Evolutionary conservation across 2,113 vertebrate species (phyloP), one percentile per base, ranked within the genome.

Genomic region (Myotis brandtii): DNA sequence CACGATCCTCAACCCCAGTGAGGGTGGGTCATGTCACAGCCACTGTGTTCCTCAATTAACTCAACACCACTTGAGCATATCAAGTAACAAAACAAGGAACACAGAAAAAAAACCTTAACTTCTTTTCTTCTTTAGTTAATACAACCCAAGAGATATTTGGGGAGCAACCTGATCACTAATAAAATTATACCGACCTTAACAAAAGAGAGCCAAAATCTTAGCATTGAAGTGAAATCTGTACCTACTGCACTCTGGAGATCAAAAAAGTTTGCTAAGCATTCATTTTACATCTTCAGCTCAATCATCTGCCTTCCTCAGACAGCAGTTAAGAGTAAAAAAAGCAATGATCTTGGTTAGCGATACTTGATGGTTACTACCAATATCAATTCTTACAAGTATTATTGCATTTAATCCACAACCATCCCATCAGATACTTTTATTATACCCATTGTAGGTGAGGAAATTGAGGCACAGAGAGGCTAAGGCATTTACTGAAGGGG

Each of bases 11-110:
- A 59, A 14, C 43, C 27, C 43, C 40, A 25, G 56, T 0, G 23
- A 56, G 13, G 72, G 76, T 32, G 46, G 62, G 20, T 67, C 46
- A 14, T 9, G 6, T 59, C 87, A 81, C 20, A 32, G n/a, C 84
- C n/a, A 50, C 91, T 8, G 66, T 18, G 20, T n/a, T 8, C 70
- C n/a, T 89, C 83, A 3, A 3, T 46, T 62, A 70, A 32, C 75
- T 67, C 72, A 77, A 48, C 12, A 40, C 32, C 23, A 16, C 75
- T 59, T 70, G 59, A 70, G 80, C 48, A n/a, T 10, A 81, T 80
- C 79, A 79, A 86, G 59, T 80, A 59, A 79, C 34, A 89, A 96
- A 96, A 93, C 70, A 93, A 91, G 43, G 43, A 70, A 81, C 69
- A 75, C 4, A 80, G 40, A 2, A 50, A 17, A 17, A 17, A 66